phyloP scores from a whole-genome alignment of 2,113 vertebrate genomes.

The Thamnophis sirtalis region DNA sequence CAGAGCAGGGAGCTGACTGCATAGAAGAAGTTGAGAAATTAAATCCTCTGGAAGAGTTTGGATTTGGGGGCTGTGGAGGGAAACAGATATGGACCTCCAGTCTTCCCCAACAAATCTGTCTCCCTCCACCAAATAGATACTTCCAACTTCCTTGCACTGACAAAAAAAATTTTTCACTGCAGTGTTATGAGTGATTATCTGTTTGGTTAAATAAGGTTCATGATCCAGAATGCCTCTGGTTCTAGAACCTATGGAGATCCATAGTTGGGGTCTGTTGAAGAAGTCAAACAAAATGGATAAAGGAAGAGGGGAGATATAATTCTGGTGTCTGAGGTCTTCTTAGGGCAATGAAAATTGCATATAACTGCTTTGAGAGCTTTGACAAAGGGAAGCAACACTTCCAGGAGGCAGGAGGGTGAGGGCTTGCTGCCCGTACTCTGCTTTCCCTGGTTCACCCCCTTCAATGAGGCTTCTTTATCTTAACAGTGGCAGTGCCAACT shows the following conservation, averaged over 20 bases:
- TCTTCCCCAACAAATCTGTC: not conserved
- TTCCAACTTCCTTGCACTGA: not conserved
- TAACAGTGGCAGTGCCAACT: not conserved
- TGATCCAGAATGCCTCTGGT: not conserved
- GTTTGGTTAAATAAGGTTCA: not conserved
- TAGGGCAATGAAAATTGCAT: not conserved
- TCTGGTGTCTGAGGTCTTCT: not conserved
- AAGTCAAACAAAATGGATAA: not conserved
- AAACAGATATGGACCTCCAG: not conserved
- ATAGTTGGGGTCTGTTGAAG: not conserved
- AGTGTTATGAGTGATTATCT: not conserved
- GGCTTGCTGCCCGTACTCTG: not conserved
- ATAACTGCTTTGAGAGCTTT: not conserved
- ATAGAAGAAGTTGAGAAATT: not conserved
- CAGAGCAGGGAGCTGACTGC: not conserved
- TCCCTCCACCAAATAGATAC: not conserved
- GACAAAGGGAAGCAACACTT: not conserved
- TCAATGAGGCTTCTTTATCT: not conserved
- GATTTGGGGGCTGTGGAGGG: not conserved
- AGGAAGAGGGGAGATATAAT: not conserved
- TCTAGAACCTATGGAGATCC: not conserved
- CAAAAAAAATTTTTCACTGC: not conserved
- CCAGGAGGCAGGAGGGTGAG: not conserved
- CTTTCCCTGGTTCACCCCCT: not conserved
- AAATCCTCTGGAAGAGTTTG: not conserved